phyloP scores from a whole-genome alignment of 2,113 vertebrate genomes.

The Herpailurus yagouaroundi region DNA sequence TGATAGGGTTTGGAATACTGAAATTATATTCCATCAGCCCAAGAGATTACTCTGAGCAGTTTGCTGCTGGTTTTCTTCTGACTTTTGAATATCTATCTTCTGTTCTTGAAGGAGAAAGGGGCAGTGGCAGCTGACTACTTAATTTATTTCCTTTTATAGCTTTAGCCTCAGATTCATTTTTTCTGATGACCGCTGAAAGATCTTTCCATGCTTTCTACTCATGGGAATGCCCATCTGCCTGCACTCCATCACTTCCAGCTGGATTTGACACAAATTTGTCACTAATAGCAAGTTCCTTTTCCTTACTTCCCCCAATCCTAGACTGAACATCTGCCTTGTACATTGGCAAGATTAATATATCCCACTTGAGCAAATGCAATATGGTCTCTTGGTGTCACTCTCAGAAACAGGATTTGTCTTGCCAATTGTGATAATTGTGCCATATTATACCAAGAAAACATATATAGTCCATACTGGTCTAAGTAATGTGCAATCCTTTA shows the following conservation, averaged over 20 bases:
- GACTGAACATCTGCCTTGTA: slow-evolving; percentile 74
- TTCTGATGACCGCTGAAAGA: slow-evolving; percentile 53
- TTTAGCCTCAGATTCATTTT: slow-evolving; percentile 47
- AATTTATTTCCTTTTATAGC: slow-evolving; percentile 54
- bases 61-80: slow-evolving; percentile 20
- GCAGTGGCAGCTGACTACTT: neutral
- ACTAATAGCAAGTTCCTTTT: slow-evolving; percentile 60
- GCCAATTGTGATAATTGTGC: slow-evolving; percentile 15
- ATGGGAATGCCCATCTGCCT: slow-evolving; percentile 67
- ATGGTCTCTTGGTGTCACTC: slow-evolving; percentile 57
- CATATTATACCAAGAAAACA: neutral
- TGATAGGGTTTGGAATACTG: neutral
- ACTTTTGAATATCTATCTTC: slow-evolving; percentile 1
- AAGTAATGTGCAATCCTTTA: neutral
- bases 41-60: neutral
- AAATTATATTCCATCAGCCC: neutral
- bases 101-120: slow-evolving; percentile 33
- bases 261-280: slow-evolving; percentile 66
- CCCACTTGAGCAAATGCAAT: slow-evolving; percentile 68
- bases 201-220: slow-evolving; percentile 40
- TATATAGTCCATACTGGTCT: neutral
- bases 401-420: slow-evolving; percentile 30
- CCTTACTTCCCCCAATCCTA: slow-evolving; percentile 50
- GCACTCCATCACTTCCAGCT: slow-evolving; percentile 59
- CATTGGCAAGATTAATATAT: slow-evolving; percentile 67